A percentile compares a stretch with the other conserved stretches of the same genome.
Conservation (phyloP, 1,140 invertebrate species). For the Argopecten irradians region DNA sequence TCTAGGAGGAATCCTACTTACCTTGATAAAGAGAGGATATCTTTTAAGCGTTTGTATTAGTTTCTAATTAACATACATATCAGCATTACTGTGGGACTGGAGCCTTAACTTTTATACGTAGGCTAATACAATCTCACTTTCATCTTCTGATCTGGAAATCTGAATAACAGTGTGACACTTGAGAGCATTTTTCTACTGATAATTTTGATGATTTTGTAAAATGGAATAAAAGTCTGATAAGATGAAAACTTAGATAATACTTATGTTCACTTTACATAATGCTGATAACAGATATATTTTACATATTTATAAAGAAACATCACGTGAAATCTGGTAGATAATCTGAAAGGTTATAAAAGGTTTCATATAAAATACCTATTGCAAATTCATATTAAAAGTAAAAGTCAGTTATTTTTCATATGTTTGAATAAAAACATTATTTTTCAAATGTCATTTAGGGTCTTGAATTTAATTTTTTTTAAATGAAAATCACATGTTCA, state of each 20-base stretch:
- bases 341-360: too few species aligned
- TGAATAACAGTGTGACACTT: background rate
- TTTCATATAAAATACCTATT: too few species aligned
- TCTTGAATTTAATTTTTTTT: too few species aligned
- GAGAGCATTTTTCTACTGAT: background rate
- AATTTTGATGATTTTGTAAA: constrained; percentile 17
- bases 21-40: background rate
- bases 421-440: too few species aligned
- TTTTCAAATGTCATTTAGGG: too few species aligned
- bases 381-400: too few species aligned
- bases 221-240: background rate
- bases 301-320: too few species aligned
- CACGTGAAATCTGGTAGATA: too few species aligned
- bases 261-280: background rate
- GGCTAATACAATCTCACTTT: background rate
- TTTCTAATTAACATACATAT: background rate
- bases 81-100: background rate
- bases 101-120: background rate
- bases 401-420: too few species aligned
- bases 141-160: background rate
- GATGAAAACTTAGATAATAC: background rate
- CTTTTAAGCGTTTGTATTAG: too few species aligned
- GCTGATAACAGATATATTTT: background rate
- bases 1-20: background rate
- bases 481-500: too few species aligned